phyloP scores from a whole-genome alignment of 2,888 invertebrate species.

The Tipula unca region DNA sequence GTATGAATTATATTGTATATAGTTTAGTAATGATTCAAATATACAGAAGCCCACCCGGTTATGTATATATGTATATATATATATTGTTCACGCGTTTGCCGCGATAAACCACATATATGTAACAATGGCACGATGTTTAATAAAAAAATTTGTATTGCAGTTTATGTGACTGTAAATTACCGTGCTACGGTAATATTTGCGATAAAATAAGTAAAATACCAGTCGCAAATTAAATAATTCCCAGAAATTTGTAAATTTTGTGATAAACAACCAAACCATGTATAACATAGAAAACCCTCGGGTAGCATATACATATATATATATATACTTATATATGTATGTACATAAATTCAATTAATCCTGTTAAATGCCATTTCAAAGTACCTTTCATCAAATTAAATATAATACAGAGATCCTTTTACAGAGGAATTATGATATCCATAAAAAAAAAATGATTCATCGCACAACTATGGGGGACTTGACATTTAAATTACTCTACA shows the following conservation, averaged over 20 bases:
- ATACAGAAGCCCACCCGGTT: neutral
- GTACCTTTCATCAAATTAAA: neutral
- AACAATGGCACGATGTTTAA: no score
- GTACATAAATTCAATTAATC: neutral
- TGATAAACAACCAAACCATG: neutral
- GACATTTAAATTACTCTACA: neutral
- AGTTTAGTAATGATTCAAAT: constrained; percentile 1
- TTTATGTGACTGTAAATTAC: neutral
- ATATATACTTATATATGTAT: no score
- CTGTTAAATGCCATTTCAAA: neutral
- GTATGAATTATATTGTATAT: neutral
- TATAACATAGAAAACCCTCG: neutral
- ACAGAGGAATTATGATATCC: neutral
- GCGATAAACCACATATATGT: neutral
- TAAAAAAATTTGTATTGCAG: no score
- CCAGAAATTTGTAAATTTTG: neutral
- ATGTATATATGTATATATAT: no score
- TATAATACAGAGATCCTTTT: neutral
- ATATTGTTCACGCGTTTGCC: neutral
- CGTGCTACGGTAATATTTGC: no score
- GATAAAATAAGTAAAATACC: neutral
- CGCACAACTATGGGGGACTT: neutral
- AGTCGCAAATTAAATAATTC: neutral
- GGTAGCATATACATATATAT: neutral
- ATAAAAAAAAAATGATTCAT: neutral